Base-by-base conservation (phyloP, 1,140 invertebrate species). In the Nebria ingens region DNA sequence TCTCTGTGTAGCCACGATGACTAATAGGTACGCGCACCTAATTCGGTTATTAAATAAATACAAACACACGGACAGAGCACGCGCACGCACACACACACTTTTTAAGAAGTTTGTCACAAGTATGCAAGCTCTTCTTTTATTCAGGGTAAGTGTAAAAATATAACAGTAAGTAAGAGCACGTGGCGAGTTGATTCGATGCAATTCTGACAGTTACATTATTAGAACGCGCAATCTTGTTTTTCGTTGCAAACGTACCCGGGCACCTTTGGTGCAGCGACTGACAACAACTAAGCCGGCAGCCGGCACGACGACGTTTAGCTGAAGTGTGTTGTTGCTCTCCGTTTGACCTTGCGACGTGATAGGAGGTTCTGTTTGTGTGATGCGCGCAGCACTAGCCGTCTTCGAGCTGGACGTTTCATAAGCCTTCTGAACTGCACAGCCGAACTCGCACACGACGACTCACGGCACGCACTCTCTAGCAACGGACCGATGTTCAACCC, bases 361-460 rank as follows among this genome's bases (percentile, higher is more conserved):
- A 34, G 25, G 6, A n/a, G n/a, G n/a, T 34, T 6, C n/a, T 34
- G 25, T 34, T 6, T 34, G 25, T 34, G 25, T 34, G 25, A 34
- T 34, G 25, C 25, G 25, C 25, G 25, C 6, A 34, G 25, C 25
- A 34, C n/a, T n/a, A 34, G 25, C 25, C 40, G 40, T 45, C 40
- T 45, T 45, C 3, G 40, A 45, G 40, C 40, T 45, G 40, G 40
- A 9, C 40, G 40, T 11, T 11, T 45, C 40, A 45, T 45, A 45
- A 45, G 40, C 40, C 40, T 45, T 12, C 21, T 51, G 50, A 51
- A 22, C 19, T 22, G 21, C 50, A 53, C 52, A 53, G 20, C 12
- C 52, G n/a, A 45, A 45, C 40, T 45, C 52, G 15, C 21, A 53
- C 15, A 34, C 22, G 22, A 53, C 22, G 21, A 23, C 22, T 53